phyloP scores from a whole-genome alignment of 2,888 invertebrate genomes.

The Danaus chrysippus region DNA sequence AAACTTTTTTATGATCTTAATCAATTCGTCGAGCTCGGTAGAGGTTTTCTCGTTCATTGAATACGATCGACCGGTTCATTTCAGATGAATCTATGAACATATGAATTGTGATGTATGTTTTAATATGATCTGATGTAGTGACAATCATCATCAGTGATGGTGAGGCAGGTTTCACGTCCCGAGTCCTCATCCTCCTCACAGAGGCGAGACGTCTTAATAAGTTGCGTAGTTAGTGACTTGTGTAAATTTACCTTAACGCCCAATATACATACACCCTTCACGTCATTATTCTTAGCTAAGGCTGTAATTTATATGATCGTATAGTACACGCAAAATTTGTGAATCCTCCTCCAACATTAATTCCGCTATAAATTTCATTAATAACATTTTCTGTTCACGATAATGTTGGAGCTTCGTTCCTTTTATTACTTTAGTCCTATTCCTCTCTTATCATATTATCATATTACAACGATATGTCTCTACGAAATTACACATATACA shows the following conservation, averaged over 20 bases:
- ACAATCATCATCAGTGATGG: conserved; percentile 23
- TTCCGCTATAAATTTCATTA: conserved; percentile 10
- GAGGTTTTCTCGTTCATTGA: too few species aligned
- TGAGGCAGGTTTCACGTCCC: conserved; percentile 18
- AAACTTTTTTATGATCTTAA: too few species aligned
- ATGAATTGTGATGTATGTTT: too few species aligned
- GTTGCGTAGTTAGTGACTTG: conserved; percentile 70
- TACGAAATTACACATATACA: too few species aligned
- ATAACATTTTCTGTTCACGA: neutral
- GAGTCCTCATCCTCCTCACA: conserved; percentile 58
- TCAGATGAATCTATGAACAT: too few species aligned
- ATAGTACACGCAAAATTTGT: conserved; percentile 42
- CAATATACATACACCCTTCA: conserved; percentile 59
- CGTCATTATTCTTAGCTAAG: conserved; percentile 73
- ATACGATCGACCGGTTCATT: too few species aligned
- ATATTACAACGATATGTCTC: too few species aligned
- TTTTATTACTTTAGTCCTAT: too few species aligned
- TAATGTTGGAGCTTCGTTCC: too few species aligned
- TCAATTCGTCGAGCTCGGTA: too few species aligned
- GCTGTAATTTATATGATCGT: conserved; percentile 65
- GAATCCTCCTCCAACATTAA: conserved; percentile 28
- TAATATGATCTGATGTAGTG: conserved; percentile 13
- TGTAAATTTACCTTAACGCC: conserved; percentile 76
- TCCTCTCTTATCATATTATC: too few species aligned
- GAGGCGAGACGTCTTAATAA: conserved; percentile 70